Base-by-base conservation (phyloP, 2,888 invertebrate genomes). In the Buathra laborator region DNA sequence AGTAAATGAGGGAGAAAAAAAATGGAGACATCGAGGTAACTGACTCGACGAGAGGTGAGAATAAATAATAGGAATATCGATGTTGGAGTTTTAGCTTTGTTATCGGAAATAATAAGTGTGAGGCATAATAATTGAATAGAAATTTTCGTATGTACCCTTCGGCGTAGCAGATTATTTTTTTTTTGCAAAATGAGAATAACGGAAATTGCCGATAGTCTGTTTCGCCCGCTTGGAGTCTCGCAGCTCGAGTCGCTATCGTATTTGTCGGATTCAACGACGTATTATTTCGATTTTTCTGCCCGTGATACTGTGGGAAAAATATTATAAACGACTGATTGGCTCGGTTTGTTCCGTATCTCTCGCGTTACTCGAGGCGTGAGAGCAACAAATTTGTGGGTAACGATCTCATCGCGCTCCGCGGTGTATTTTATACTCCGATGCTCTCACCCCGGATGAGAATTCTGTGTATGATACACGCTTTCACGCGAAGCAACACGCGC, bases 321-420 rank as follows among this genome's bases (percentile, higher is more conserved):
- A 0, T 19, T 1, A 51, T 32, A 51, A 37, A 9, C 37, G 37
- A 7, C 29, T 9, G 3, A 62, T 64, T 48, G 62, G 32, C 37
- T 32, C 4, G 10, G 37, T 37, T 37, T 37, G 37, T 37, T 75
- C n/a, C 19, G 56, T 77, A 53, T 9, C 53, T 19, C 16, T 77
- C 53, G 56, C 56, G 12, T 51, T 68, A 16, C 46, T 51, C 56
- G 76, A 77, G 76, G 44, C 76, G 76, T 56, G 67, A 77, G 76
- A 19, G 56, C 43, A 59, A 59, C 46, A 68, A 68, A 78, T 78
- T 70, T 37, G 59, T 70, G 29, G 32, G 32, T 70, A 70, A 59
- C 68, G 77, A 77, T 77, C 77, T 46, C 76, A 66, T 76, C 67
- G 77, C 16, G 53, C 67, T 44, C 46, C 24, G 2, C n/a, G 32